A percentile compares a stretch with the other conserved stretches of the same genome.
These are phyloP conservation scores for Scomber japonicus DNA, from an alignment of 2,113 vertebrate species.

Conservation along the genomic window DNA sequence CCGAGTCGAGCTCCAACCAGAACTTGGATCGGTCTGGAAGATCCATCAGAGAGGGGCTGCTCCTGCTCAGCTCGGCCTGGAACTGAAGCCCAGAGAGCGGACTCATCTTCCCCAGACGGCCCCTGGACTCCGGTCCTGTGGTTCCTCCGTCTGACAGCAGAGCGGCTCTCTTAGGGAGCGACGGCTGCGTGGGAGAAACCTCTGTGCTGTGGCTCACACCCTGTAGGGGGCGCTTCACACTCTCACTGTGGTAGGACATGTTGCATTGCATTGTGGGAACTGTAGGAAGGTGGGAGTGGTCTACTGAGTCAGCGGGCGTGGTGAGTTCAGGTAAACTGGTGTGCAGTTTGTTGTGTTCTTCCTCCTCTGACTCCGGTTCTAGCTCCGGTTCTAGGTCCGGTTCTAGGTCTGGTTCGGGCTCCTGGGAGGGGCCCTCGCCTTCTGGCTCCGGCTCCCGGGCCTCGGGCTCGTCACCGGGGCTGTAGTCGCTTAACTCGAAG, in stretches of 20 bases:
- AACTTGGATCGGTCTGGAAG: conserved; percentile 91
- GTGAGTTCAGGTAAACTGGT: conserved; percentile 88
- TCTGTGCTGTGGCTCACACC: conserved; percentile 88
- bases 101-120: conserved; percentile 59
- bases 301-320: background rate
- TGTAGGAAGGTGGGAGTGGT: conserved; percentile 29
- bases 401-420: background rate
- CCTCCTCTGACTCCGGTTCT: conserved; percentile 43
- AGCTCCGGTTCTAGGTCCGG: background rate
- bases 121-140: conserved; percentile 26
- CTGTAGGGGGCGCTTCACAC: conserved; percentile 89
- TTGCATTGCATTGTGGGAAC: conserved; percentile 63
- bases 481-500: conserved; percentile 96
- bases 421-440: conserved; percentile 43
- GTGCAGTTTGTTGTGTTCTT: conserved; percentile 76
- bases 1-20: conserved; percentile 88
- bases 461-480: conserved; percentile 91
- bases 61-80: conserved; percentile 90
- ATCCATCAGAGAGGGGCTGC: conserved; percentile 89
- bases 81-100: conserved; percentile 75
- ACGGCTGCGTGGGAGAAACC: conserved; percentile 91
- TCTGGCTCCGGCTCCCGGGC: conserved; percentile 75
- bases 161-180: conserved; percentile 90
- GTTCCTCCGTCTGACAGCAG: conserved; percentile 85
- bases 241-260: conserved; percentile 81